Conservation (phyloP, 1,140 invertebrate species). For the Aricia agestis region DNA sequence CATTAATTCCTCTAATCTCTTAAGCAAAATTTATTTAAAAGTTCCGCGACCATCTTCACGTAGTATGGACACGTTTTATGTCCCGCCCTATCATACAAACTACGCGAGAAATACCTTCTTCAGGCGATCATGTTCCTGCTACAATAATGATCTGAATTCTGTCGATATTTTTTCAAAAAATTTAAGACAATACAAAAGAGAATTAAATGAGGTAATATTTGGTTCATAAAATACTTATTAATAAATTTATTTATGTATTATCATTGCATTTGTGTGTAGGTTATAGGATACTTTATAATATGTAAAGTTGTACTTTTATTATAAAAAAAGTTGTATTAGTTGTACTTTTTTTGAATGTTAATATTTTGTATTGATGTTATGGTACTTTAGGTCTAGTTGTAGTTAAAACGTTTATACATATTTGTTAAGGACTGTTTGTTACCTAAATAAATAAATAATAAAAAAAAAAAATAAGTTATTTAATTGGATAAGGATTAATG, state of each 20-base stretch:
- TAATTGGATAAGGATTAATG: too few relatives aligned
- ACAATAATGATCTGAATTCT: not conserved
- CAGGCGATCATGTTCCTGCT: not conserved
- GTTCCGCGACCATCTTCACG: not conserved
- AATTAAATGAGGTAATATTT: not conserved
- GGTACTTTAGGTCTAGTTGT: not conserved
- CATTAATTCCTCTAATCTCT: not conserved
- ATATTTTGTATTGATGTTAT: not conserved
- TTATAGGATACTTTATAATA: too few relatives aligned
- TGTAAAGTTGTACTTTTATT: not conserved
- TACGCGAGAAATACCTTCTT: not conserved
- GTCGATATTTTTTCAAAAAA: not conserved
- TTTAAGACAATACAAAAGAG: not conserved
- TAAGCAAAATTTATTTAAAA: not conserved
- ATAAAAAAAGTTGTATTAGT: too few relatives aligned
- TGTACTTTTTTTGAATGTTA: slow-evolving; percentile 5
- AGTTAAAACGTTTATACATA: not conserved
- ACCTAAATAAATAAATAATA: too few relatives aligned
- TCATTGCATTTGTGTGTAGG: too few relatives aligned
- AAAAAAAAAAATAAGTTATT: too few relatives aligned
- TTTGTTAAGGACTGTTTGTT: too few relatives aligned
- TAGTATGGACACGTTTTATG: not conserved
- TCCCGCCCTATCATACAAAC: not conserved
- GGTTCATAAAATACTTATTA: not conserved
- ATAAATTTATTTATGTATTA: not conserved